These are phyloP conservation scores for Phrynocephalus guinanensis DNA, from an alignment of 2,797 vertebrate genomes.

Conservation along the genomic window DNA sequence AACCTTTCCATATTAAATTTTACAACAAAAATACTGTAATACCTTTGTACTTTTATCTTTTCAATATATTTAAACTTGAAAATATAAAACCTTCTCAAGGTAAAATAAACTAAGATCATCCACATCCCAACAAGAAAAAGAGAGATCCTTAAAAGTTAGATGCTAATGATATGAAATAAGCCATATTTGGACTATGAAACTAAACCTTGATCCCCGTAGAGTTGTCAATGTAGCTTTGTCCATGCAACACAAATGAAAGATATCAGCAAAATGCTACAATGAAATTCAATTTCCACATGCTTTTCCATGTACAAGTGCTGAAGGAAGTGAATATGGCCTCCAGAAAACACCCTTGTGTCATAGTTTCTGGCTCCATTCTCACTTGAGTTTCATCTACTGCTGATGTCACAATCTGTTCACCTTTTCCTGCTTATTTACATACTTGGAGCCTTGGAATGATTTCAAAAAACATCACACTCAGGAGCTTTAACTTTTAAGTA, in stretches of 20 bases:
- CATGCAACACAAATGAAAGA: background rate
- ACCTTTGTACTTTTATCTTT: background rate
- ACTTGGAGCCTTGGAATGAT: background rate
- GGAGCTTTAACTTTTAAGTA: background rate
- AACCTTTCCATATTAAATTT: background rate
- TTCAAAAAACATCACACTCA: constrained; percentile 8
- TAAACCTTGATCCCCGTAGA: background rate
- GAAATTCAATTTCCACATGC: background rate
- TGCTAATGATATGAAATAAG: background rate
- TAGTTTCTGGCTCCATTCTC: background rate
- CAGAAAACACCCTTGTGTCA: background rate
- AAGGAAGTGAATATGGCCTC: background rate
- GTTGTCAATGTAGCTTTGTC: background rate
- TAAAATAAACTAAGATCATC: background rate
- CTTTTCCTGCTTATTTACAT: constrained; percentile 2
- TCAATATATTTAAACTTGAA: background rate
- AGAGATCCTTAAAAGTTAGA: background rate
- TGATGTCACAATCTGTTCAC: constrained; percentile 7
- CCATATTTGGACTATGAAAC: background rate
- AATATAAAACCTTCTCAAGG: background rate
- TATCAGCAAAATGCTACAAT: background rate
- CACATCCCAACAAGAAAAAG: background rate
- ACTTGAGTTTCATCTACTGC: constrained; percentile 11
- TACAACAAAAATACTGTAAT: background rate
- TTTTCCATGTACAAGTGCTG: background rate